These are phyloP conservation scores for Sympetrum striolatum DNA, from an alignment of 2,888 invertebrate species.

Conservation along the genomic window DNA sequence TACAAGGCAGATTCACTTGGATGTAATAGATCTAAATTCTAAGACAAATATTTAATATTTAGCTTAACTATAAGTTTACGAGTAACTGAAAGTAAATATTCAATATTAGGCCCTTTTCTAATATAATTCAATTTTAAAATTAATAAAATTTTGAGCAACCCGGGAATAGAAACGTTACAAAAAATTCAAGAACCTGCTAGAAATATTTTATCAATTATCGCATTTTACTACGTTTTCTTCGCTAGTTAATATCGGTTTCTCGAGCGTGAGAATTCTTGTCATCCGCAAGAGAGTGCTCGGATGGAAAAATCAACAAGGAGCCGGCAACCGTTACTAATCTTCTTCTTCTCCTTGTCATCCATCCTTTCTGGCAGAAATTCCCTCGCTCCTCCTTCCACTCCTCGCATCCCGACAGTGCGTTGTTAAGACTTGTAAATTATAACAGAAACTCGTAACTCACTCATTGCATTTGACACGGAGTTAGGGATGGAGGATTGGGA, in stretches of 20 bases:
- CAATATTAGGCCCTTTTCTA: too few species aligned
- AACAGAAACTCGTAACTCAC: slow-evolving; percentile 43
- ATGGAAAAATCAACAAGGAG: background rate
- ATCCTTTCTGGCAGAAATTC: background rate
- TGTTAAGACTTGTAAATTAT: slow-evolving; percentile 39
- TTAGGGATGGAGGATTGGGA: slow-evolving; percentile 18
- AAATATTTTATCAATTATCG: background rate
- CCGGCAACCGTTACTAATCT: background rate
- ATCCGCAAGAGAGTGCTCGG: background rate
- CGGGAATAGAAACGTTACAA: too few species aligned
- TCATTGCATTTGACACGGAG: slow-evolving; percentile 42
- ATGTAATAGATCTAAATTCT: too few species aligned
- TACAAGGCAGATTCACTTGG: too few species aligned
- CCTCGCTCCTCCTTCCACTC: background rate
- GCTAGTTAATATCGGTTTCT: background rate
- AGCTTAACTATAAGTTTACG: too few species aligned
- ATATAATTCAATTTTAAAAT: too few species aligned
- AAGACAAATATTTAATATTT: too few species aligned
- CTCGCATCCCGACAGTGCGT: slow-evolving; percentile 20
- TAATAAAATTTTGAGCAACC: too few species aligned
- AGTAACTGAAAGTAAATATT: too few species aligned
- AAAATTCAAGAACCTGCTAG: too few species aligned
- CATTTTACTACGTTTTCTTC: background rate
- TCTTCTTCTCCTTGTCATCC: background rate
- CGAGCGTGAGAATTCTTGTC: background rate